Base-by-base conservation (phyloP, 2,797 vertebrate species). In the Naso thynnoides region DNA sequence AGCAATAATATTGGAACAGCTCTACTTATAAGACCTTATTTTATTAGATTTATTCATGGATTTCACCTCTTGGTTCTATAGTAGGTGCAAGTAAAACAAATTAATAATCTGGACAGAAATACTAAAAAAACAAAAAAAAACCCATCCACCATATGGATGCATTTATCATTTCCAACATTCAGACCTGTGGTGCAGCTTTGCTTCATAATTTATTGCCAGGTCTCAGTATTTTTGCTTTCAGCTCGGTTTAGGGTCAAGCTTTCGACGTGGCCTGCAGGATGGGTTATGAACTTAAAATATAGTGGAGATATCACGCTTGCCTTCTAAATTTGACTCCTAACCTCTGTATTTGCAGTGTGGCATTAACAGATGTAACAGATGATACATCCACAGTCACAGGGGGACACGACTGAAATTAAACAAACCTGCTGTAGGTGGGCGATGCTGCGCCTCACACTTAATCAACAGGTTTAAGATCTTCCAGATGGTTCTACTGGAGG, bases 391-490 rank as follows among this genome's bases (percentile, higher is more conserved):
- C 21, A 8, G 69, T 42, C 56, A 14, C 62, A 69, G 59, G 6
- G 29, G 47, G 26, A n/a, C 47, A 9, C 27, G 42, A 54, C 39
- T 48, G 57, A 70, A 76, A 77, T 85, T 47, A 85, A 75, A 63
- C 31, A 41, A 74, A 41, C n/a, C 2, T 49, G 31, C 31, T 33
- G 58, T 79, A 56, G 65, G 63, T 70, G 24, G 57, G 44, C 15
- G 19, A 15, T 10, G 33, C 70, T 44, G 50, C 70, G 16, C 42
- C 55, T 86, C 53, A 10, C 79, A 66, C 63, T 59, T 70, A 36
- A 83, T 88, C 88, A 90, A 89, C 89, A 91, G 83, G 88, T 90
- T 80, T 53, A 54, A 58, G 53, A 49, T 42, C 26, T 64, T 90
- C 60, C 69, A 80, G 76, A 78, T 86, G 78, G 71, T 77, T 86